phyloP scores from a whole-genome alignment of 2,113 vertebrate genomes.

The Pomatostomus ruficeps region DNA sequence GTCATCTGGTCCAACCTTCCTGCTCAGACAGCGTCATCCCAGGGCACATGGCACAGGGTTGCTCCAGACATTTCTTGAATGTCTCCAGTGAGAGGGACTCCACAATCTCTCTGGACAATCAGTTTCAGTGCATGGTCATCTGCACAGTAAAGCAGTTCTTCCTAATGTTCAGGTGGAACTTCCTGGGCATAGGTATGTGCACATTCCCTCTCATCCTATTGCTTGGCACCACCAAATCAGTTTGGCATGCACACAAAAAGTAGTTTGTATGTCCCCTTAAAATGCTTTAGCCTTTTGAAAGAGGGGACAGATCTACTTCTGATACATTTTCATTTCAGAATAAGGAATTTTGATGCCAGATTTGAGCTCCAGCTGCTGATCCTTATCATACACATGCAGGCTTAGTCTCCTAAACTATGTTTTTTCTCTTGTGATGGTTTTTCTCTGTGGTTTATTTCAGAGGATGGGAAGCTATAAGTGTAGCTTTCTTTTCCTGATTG shows the following conservation, averaged over 20 bases:
- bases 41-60: no score
- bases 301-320: not conserved
- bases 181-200: accelerated
- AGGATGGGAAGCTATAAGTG: not conserved
- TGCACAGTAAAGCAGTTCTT: not conserved
- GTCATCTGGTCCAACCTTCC: not conserved
- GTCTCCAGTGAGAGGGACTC: not conserved
- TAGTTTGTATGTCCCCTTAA: not conserved
- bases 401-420: not conserved
- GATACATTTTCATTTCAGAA: not conserved
- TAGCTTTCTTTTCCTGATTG: not conserved
- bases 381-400: not conserved
- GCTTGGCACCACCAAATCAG: not conserved
- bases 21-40: not conserved
- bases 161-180: not conserved
- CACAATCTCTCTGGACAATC: not conserved
- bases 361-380: not conserved
- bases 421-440: not conserved
- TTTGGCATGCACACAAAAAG: not conserved
- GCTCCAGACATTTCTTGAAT: not conserved
- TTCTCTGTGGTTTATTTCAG: not conserved
- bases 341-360: not conserved
- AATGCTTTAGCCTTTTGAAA: not conserved
- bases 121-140: not conserved
- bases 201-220: accelerated